Evolutionary conservation across 2,888 invertebrate genomes (phyloP), one percentile per base, ranked within the genome.

Genomic region (Torymus tubicola): DNA sequence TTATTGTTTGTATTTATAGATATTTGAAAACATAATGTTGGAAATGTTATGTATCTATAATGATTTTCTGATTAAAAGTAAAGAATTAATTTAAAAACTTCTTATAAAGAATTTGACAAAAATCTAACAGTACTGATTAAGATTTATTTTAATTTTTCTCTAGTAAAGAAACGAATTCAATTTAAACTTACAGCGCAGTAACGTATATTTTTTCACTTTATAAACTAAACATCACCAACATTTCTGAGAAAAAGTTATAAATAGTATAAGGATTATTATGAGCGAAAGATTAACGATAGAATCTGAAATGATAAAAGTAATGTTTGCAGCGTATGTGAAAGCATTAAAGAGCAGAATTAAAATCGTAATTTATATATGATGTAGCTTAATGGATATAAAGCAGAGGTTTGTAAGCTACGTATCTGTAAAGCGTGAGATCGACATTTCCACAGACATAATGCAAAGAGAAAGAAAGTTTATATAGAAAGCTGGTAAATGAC

Each of bases 341-440:
- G 76, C 68, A 60, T 16, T 60, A 42, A 53, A 61, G 67, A 75
- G 75, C 24, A 68, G 24, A 67, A 13, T 75, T 68, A 60, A n/a
- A 18, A 58, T 67, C 42, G 11, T n/a, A 52, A 2, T 57, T 69
- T 5, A 69, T 69, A 24, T 53, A 24, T n/a, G 55, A 53, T 73
- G 55, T 52, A 67, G 50, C 58, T 68, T 52, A 58, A 75, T 67
- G 52, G 24, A 24, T 58, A 65, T 64, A 58, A 68, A 75, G 65
- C 58, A 60, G 58, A 16, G 61, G 42, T 69, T 61, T 69, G 53
- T 69, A 55, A 61, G 60, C 53, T 68, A 61, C 76, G 12, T 31
- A 76, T 69, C 69, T 76, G 76, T 61, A 76, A 76, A 76, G 76
- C 76, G n/a, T 61, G 31, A 68, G 14, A 61, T 75, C 50, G 53